phyloP scores from a whole-genome alignment of 2,888 invertebrate genomes.

The Chelonus formosanus region DNA sequence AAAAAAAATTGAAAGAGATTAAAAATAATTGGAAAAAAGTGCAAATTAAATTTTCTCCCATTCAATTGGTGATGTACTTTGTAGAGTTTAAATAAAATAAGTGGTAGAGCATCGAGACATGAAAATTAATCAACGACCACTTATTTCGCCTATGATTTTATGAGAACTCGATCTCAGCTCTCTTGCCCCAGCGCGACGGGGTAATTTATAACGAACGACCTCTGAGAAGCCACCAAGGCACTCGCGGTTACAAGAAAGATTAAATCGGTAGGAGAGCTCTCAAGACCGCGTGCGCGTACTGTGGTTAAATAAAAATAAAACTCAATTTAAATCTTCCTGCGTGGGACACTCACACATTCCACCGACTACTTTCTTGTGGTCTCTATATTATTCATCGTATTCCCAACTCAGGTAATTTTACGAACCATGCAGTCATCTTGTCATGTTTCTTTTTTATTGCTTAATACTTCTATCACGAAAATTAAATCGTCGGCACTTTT shows the following conservation, averaged over 20 bases:
- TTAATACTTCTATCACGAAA: too few species aligned
- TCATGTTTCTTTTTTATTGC: too few species aligned
- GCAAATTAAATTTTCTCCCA: slow-evolving; percentile 25
- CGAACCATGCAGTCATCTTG: too few species aligned
- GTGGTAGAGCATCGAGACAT: slow-evolving; percentile 9
- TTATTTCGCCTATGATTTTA: slow-evolving; percentile 23
- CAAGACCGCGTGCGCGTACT: slow-evolving; percentile 20
- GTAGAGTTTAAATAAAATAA: slow-evolving; percentile 17
- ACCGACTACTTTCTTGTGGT: too few species aligned
- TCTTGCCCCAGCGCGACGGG: slow-evolving; percentile 5
- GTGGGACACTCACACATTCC: slow-evolving; percentile 2
- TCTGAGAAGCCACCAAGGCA: slow-evolving; percentile 29
- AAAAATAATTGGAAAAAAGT: neutral
- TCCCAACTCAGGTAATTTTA: too few species aligned
- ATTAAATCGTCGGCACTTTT: too few species aligned
- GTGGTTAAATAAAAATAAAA: slow-evolving; percentile 21
- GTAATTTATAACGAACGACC: slow-evolving; percentile 35
- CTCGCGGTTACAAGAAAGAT: slow-evolving; percentile 34
- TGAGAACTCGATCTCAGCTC: slow-evolving; percentile 15
- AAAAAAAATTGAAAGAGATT: neutral
- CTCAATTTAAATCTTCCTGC: slow-evolving; percentile 17
- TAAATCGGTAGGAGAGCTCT: slow-evolving; percentile 29
- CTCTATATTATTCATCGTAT: too few species aligned
- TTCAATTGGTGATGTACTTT: slow-evolving; percentile 11
- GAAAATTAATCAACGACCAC: slow-evolving; percentile 15